Evolutionary conservation across 1,140 invertebrate genomes (phyloP), one percentile per base, ranked within the genome.

Genomic region (Leptopilina boulardi): DNA sequence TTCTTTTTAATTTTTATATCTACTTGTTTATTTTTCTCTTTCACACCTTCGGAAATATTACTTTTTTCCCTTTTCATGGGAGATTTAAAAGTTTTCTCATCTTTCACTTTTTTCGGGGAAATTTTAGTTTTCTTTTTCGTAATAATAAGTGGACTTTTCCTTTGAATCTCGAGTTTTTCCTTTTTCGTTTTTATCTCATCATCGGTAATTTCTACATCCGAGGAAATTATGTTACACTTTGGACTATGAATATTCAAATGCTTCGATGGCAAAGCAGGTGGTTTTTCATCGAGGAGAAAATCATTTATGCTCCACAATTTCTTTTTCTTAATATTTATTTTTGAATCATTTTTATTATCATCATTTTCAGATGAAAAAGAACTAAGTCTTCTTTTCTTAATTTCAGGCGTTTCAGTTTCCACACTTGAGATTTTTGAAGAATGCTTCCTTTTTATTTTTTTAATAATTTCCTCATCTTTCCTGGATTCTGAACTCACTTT

Each of bases 261-360:
- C 30, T 30, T 30, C 6, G 15, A 3, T n/a, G 26, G 10, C 3
- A 26, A 10, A 5, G 30, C 13, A 13, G 23, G 59, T 13, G 59
- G 59, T 30, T 66, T 66, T 30, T 66, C 59, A 23, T 66, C 59
- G 23, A 66, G 15, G 26, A 30, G 23, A 26, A 30, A 66, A 6
- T 23, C 59, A n/a, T 34, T 23, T n/a, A 30, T n/a, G 26, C n/a
- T 66, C n/a, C 23, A 11, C 10, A 5, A 30, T 66, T 66, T 66
- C 59, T 15, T 66, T 30, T 11, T 23, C 59, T 66, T 66, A 3
- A n/a, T 26, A n/a, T n/a, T 13, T 4, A 15, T 1, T 66, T 66
- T 66, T n/a, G 59, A 30, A n/a, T 66, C 59, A 34, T 15, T 15
- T 66, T 66, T 66, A n/a, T 30, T 30, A 15, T 66, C 59, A n/a